Evolutionary conservation across 1,140 invertebrate genomes (phyloP).

Genomic region (Apolygus lucorum): DNA sequence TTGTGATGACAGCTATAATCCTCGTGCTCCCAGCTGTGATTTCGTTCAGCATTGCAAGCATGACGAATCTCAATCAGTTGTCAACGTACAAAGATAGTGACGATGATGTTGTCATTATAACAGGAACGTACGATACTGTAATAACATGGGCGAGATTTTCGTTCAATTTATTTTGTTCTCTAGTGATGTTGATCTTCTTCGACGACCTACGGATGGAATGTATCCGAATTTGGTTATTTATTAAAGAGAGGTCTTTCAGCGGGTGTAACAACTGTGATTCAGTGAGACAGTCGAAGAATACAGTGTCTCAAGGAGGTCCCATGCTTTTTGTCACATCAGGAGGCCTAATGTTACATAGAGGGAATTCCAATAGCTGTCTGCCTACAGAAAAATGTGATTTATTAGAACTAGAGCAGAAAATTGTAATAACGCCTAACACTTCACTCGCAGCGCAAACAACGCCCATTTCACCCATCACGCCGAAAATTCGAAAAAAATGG

Average conservation of each 20-base stretch:
- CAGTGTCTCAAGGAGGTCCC: background rate
- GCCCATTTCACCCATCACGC: too few relatives aligned
- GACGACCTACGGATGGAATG: too few relatives aligned
- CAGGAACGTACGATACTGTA: background rate
- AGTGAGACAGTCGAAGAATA: background rate
- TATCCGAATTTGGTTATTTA: too few relatives aligned
- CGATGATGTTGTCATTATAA: background rate
- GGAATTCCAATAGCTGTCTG: too few relatives aligned
- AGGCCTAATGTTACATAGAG: background rate
- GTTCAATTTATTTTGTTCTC: background rate
- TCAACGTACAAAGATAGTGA: background rate
- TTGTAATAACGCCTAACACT: too few relatives aligned
- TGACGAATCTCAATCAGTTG: background rate
- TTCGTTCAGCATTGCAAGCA: background rate
- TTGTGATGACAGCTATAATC: background rate
- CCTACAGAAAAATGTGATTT: too few relatives aligned
- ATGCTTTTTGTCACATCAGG: background rate
- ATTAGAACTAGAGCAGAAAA: too few relatives aligned
- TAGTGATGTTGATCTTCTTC: too few relatives aligned
- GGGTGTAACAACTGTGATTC: too few relatives aligned
- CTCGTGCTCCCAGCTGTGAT: background rate
- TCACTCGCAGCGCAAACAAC: too few relatives aligned
- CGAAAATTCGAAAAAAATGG: too few relatives aligned
- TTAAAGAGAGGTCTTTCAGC: too few relatives aligned
- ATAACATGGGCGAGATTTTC: background rate